Percentiles rank a stretch among this genome's conserved stretches.
Evolutionary conservation across 2,113 vertebrate genomes (phyloP).

Genomic region (Syngnathus scovelli): DNA sequence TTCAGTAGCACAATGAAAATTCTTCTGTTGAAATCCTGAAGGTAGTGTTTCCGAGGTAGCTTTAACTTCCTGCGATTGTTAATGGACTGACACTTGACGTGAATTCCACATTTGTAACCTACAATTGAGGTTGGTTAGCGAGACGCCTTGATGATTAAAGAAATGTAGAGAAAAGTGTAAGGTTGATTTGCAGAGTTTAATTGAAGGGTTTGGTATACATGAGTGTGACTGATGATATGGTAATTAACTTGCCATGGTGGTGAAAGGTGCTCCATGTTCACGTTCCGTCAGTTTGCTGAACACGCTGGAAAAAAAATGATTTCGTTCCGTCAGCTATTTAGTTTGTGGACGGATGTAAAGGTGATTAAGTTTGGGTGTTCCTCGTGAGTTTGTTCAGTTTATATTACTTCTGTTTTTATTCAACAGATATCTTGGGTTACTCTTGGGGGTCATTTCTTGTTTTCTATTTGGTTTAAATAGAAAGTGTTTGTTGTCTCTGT

Average conservation of each 20-base stretch:
- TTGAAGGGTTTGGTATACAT: slow-evolving; percentile 1
- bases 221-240: slow-evolving; percentile 14
- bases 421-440: background rate
- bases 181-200: slow-evolving; percentile 11
- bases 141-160: slow-evolving; percentile 14
- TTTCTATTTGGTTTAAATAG: background rate
- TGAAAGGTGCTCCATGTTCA: background rate
- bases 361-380: background rate
- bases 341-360: background rate
- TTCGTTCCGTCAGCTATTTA: background rate
- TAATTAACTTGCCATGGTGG: slow-evolving; percentile 8
- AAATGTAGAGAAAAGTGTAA: slow-evolving; percentile 4
- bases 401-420: background rate
- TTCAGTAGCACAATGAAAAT: background rate
- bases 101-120: slow-evolving; percentile 17
- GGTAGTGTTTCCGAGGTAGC: background rate
- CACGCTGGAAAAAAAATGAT: background rate
- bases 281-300: background rate
- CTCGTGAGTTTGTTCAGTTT: background rate
- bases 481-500: background rate
- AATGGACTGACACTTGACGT: background rate
- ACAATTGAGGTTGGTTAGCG: slow-evolving; percentile 39
- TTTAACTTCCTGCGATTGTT: background rate
- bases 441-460: background rate
- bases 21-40: background rate